phyloP scores from a whole-genome alignment of 2,113 vertebrate species.

The Upupa epops region DNA sequence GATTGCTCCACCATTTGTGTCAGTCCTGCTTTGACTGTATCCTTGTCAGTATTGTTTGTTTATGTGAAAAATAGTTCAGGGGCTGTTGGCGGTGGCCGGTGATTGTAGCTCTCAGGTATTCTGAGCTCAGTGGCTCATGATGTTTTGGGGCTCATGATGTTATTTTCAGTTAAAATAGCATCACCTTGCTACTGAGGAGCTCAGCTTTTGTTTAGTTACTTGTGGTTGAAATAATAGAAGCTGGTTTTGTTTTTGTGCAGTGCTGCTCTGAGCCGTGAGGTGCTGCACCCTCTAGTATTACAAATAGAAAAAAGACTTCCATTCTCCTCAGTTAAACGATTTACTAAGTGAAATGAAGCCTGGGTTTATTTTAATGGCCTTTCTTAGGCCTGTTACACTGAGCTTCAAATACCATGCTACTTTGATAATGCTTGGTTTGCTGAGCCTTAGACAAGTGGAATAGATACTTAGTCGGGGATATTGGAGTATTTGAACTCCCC shows the following conservation, averaged over 20 bases:
- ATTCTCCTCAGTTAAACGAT: neutral
- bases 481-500: neutral
- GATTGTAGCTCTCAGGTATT: neutral
- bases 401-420: neutral
- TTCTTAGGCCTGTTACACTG: neutral
- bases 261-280: neutral
- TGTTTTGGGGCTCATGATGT: fast-evolving
- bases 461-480: neutral
- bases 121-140: neutral
- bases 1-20: neutral
- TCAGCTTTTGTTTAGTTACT: neutral
- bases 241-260: neutral
- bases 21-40: neutral
- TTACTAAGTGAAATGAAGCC: neutral
- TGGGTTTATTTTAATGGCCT: neutral
- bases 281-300: neutral
- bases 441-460: neutral
- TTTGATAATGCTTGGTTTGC: neutral
- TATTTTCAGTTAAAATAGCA: neutral
- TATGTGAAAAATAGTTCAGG: neutral
- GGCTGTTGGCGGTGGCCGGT: neutral
- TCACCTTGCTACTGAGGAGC: neutral
- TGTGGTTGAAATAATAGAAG: neutral
- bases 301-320: neutral
- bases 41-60: neutral